phyloP scores from a whole-genome alignment of 2,888 invertebrate genomes.

The Drosophila multiciliata region DNA sequence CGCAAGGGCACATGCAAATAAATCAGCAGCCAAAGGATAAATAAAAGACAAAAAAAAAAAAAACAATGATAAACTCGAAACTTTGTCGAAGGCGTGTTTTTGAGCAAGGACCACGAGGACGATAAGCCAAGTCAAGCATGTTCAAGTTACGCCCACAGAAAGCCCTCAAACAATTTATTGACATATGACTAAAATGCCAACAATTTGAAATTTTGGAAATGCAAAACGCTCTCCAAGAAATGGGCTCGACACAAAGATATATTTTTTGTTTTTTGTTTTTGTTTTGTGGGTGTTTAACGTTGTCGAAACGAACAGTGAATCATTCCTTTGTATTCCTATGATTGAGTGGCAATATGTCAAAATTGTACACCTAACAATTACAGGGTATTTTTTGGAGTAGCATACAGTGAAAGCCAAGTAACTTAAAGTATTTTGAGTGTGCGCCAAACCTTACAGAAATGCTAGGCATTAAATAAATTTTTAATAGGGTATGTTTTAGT shows the following conservation, averaged over 20 bases:
- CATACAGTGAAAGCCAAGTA: neutral
- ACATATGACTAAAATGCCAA: conserved; percentile 64
- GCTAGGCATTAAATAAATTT: fast-evolving
- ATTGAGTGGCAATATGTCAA: neutral
- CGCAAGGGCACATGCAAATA: conserved; percentile 64
- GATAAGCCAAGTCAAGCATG: conserved; percentile 56
- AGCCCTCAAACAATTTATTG: conserved; percentile 68
- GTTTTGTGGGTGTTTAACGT: neutral
- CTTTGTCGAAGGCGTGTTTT: conserved; percentile 45
- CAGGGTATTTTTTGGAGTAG: neutral
- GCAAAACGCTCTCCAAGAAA: conserved; percentile 20
- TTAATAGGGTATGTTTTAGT: neutral
- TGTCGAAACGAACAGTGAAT: neutral
- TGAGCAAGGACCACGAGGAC: conserved; percentile 34
- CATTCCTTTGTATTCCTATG: neutral
- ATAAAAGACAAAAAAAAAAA: neutral
- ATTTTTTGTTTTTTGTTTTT: neutral
- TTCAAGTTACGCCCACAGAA: conserved; percentile 55
- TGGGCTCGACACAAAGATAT: neutral
- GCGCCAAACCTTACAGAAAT: too few species aligned
- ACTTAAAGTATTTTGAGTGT: neutral
- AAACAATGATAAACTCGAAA: conserved; percentile 46
- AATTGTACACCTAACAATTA: neutral
- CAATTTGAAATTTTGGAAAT: conserved; percentile 37
- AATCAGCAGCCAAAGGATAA: conserved; percentile 56